A percentile compares a stretch with the other conserved stretches of the same genome.
Conservation (phyloP, 2,888 invertebrate genomes). For the Proisotoma minuta region DNA sequence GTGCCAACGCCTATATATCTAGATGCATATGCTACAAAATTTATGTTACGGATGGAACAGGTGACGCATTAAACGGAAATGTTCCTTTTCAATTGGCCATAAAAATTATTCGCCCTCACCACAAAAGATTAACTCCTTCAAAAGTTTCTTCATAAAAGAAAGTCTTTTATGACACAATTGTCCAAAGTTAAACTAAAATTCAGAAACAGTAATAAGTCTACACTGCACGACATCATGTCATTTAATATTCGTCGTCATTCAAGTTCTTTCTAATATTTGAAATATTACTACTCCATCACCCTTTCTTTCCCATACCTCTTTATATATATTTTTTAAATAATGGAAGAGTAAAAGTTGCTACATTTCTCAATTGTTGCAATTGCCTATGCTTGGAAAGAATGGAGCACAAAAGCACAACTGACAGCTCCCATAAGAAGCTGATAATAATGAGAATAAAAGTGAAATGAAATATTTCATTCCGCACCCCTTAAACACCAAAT, state of each 20-base stretch:
- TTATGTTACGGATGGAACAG: no score
- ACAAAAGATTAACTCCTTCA: no score
- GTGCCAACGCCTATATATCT: no score
- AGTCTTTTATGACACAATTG: no score
- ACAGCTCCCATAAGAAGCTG: conserved; percentile 11
- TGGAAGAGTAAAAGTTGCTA: neutral
- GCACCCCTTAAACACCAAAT: conserved; percentile 11
- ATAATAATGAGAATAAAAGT: conserved; percentile 7
- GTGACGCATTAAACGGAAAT: no score
- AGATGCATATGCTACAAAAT: no score
- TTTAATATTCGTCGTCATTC: neutral
- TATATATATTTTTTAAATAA: conserved; percentile 4
- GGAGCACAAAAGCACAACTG: conserved; percentile 10
- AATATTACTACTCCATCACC: neutral
- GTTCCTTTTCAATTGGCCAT: no score
- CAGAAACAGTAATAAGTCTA: neutral
- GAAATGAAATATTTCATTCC: conserved; percentile 18
- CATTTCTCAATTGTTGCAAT: neutral
- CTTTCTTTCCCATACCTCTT: neutral
- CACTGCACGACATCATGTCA: neutral
- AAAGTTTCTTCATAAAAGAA: no score
- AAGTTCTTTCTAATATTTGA: neutral
- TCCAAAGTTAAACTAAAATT: no score
- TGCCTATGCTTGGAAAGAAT: no score
- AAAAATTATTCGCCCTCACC: no score